Evolutionary conservation across 2,888 invertebrate genomes (phyloP).

Genomic region (Diplazon laetatorius): DNA sequence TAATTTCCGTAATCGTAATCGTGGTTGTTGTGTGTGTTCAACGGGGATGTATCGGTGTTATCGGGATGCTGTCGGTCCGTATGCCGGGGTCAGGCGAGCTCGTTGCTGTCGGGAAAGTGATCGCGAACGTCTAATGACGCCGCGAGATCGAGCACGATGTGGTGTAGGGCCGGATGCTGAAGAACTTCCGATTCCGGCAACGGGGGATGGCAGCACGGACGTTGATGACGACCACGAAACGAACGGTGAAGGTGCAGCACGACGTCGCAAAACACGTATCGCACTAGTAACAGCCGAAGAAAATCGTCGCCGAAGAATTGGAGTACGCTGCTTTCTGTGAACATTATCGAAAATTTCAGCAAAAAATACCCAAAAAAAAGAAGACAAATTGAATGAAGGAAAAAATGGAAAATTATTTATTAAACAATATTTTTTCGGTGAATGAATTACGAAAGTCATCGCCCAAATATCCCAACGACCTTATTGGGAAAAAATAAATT

Average conservation of each 20-base stretch:
- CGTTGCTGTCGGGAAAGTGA: constrained; percentile 86
- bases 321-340: constrained; percentile 83
- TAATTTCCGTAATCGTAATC: constrained; percentile 81
- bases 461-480: too few relatives aligned
- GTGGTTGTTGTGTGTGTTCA: constrained; percentile 80
- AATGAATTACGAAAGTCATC: too few relatives aligned
- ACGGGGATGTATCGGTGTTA: constrained; percentile 72
- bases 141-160: constrained; percentile 92
- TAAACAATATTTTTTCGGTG: too few relatives aligned
- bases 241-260: constrained; percentile 94
- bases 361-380: constrained; percentile 2
- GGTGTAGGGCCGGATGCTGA: constrained; percentile 91
- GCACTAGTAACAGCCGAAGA: constrained; percentile 92
- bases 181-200: constrained; percentile 94
- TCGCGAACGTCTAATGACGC: constrained; percentile 92
- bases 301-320: constrained; percentile 98
- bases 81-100: constrained; percentile 86
- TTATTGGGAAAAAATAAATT: too few relatives aligned
- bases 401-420: too few relatives aligned
- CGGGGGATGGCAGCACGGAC: constrained; percentile 93
- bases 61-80: constrained; percentile 80
- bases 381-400: too few relatives aligned
- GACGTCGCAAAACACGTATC: constrained; percentile 97
- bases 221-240: constrained; percentile 92
- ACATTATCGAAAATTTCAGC: neutral